Evolutionary conservation across 1,140 invertebrate species (phyloP).

Genomic region (Eubasilissa regina): DNA sequence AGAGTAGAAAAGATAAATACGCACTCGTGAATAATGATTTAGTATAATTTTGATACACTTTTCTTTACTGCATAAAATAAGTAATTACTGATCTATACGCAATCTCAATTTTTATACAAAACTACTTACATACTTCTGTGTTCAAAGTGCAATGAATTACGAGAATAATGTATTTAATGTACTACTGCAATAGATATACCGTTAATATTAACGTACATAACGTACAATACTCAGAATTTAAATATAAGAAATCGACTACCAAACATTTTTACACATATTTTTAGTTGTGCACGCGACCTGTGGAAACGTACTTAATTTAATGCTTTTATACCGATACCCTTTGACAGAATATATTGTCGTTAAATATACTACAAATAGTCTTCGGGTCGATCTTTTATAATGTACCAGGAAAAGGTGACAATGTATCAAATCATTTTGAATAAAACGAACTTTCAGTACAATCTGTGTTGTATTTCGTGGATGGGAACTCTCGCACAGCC

Average conservation of each 20-base stretch:
- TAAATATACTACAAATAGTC: slow-evolving; percentile 1
- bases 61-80: too few species aligned
- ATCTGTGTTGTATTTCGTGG: too few species aligned
- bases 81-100: too few species aligned
- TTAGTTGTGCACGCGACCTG: neutral
- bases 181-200: too few species aligned
- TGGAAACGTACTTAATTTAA: slow-evolving; percentile 36
- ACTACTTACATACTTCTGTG: too few species aligned
- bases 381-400: neutral
- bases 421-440: neutral
- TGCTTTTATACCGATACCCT: neutral
- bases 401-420: neutral
- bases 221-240: neutral
- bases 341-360: neutral
- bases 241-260: neutral
- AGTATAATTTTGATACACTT: too few species aligned
- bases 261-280: neutral
- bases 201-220: neutral
- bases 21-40: too few species aligned
- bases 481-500: too few species aligned
- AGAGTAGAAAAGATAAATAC: too few species aligned
- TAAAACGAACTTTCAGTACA: neutral
- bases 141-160: too few species aligned
- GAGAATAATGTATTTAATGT: too few species aligned
- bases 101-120: too few species aligned